Percentiles rank a stretch among this genome's conserved stretches.
Evolutionary conservation across 2,797 vertebrate species (phyloP).

Genomic region (Nyctalus aviator): DNA sequence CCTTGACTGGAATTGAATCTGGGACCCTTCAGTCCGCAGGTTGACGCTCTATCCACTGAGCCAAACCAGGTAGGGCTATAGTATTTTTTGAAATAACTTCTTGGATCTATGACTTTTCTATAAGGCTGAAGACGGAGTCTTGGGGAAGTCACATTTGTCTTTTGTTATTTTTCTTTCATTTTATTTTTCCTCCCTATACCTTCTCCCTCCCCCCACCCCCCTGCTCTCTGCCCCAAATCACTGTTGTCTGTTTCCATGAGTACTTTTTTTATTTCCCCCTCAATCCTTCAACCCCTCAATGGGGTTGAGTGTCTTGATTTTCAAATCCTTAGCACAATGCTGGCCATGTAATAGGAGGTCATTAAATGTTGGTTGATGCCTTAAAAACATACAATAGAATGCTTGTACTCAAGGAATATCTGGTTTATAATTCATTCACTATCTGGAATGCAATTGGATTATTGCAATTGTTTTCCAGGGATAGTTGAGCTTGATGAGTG

Average conservation of each 20-base stretch:
- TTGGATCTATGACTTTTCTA: background rate
- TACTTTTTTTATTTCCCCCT: background rate
- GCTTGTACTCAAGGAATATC: background rate
- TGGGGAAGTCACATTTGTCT: background rate
- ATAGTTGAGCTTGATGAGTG: background rate
- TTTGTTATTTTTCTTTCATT: background rate
- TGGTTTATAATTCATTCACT: background rate
- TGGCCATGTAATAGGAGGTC: background rate
- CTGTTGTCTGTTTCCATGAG: background rate
- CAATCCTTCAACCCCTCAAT: background rate
- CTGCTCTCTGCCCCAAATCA: background rate
- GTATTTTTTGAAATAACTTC: background rate
- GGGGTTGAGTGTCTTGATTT: background rate
- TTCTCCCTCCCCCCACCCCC: background rate
- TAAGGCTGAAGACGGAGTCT: background rate
- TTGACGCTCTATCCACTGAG: no score
- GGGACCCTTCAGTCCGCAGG: no score
- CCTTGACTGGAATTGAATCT: no score
- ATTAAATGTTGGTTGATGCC: conserved; percentile 9
- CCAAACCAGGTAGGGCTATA: background rate
- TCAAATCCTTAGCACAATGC: background rate
- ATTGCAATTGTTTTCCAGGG: background rate
- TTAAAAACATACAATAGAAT: background rate
- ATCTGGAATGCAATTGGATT: background rate
- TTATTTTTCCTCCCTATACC: background rate